Evolutionary conservation across 2,797 vertebrate genomes (phyloP).

Genomic region (Australoheros facetus): DNA sequence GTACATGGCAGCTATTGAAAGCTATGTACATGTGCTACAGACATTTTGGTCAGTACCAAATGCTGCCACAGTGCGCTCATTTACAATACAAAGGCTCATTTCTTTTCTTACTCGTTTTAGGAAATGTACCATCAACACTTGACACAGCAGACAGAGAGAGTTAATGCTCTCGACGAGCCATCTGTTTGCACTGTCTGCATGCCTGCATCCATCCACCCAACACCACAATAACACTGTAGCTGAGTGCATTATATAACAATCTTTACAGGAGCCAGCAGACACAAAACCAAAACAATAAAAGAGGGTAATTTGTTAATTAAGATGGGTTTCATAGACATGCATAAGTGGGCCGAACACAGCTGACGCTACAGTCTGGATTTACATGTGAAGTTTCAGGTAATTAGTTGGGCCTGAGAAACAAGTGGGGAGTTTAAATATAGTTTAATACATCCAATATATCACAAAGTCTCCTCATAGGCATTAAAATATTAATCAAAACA

Average conservation of each 20-base stretch:
- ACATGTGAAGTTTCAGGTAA: not conserved
- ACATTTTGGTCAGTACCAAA: not conserved
- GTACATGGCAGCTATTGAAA: not conserved
- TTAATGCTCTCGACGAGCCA: slow-evolving; percentile 31
- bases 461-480: not conserved
- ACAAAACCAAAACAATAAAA: not conserved
- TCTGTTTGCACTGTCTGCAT: slow-evolving; percentile 38
- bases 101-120: not conserved
- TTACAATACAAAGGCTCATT: not conserved
- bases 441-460: not conserved
- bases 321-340: not conserved
- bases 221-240: not conserved
- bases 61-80: not conserved
- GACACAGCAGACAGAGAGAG: not conserved
- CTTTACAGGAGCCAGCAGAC: slow-evolving; percentile 7
- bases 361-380: slow-evolving; percentile 10
- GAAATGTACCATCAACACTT: not conserved
- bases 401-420: not conserved
- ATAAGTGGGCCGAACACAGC: slow-evolving; percentile 3
- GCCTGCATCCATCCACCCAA: slow-evolving; percentile 14
- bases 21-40: not conserved
- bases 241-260: not conserved
- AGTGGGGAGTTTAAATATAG: not conserved
- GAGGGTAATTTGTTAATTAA: slow-evolving; percentile 8
- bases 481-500: not conserved